A percentile compares a stretch with the other conserved stretches of the same genome.
phyloP scores from a whole-genome alignment of 92 coral and sea anemone genomes.

The Epizoanthus scotinus region DNA sequence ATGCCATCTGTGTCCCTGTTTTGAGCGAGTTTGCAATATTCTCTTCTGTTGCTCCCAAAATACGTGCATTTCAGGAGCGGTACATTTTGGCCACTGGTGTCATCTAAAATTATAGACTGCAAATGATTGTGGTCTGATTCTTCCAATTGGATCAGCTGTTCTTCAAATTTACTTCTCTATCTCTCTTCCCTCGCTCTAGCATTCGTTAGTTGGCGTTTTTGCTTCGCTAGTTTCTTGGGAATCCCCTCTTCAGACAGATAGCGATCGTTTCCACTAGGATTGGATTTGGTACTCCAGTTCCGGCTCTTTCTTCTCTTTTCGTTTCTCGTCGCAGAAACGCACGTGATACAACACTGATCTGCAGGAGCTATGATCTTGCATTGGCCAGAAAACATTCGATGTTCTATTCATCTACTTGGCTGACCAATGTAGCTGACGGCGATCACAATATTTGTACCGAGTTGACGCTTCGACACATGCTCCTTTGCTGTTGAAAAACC shows the following conservation, averaged over 20 bases:
- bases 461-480: not conserved
- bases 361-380: not conserved
- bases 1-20: slow-evolving; percentile 1
- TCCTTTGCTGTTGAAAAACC: not conserved
- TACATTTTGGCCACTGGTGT: not conserved
- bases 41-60: slow-evolving; percentile 11
- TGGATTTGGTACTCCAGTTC: too few relatives aligned
- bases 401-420: not conserved
- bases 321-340: not conserved
- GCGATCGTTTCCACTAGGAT: not conserved
- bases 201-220: not conserved
- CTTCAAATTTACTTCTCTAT: not conserved
- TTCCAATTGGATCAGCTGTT: not conserved
- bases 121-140: slow-evolving; percentile 1
- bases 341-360: slow-evolving; percentile 1
- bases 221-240: slow-evolving; percentile 4
- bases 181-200: not conserved
- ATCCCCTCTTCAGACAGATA: not conserved
- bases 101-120: not conserved
- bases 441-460: not conserved
- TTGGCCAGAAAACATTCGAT: not conserved
- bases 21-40: not conserved
- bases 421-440: not conserved
- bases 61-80: not conserved
- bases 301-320: not conserved